A percentile compares a stretch with the other conserved stretches of the same genome.
These are phyloP conservation scores for Romanogobio albipinnatus DNA, from an alignment of 2,113 vertebrate species.

Conservation along the genomic window DNA sequence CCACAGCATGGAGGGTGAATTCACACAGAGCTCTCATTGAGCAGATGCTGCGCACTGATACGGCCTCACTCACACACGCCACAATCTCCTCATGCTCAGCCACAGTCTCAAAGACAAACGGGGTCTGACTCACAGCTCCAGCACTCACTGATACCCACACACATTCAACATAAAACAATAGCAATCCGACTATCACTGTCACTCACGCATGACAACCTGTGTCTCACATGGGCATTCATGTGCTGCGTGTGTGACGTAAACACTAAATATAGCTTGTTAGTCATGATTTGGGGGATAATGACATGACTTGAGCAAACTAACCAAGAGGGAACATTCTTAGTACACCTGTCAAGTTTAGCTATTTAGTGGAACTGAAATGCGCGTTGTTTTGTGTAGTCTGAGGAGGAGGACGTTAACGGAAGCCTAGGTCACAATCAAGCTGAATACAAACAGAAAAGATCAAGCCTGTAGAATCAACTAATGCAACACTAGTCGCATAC, in stretches of 20 bases:
- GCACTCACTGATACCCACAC: not conserved
- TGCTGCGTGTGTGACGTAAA: not conserved
- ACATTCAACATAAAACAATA: conserved; percentile 7
- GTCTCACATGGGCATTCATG: not conserved
- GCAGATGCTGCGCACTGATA: conserved; percentile 32
- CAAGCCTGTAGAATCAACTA: conserved; percentile 18
- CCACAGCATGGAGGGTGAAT: conserved; percentile 20
- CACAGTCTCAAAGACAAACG: conserved; percentile 13
- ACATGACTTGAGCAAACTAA: not conserved
- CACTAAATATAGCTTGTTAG: conserved; percentile 10
- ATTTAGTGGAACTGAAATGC: not conserved
- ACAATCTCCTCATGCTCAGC: conserved; percentile 10
- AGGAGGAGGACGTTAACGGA: not conserved
- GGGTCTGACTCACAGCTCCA: conserved; percentile 16
- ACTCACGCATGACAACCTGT: conserved; percentile 27
- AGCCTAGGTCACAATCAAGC: not conserved
- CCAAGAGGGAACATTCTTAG: not conserved
- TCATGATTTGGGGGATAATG: not conserved
- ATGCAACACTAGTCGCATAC: not conserved
- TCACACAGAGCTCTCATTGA: conserved; percentile 40
- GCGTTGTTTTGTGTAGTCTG: not conserved
- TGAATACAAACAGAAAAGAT: not conserved
- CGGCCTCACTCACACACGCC: not conserved
- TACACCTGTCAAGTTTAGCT: not conserved
- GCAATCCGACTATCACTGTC: conserved; percentile 6